Conservation (phyloP, 2,113 vertebrate genomes). For the Platysteira castanea region DNA sequence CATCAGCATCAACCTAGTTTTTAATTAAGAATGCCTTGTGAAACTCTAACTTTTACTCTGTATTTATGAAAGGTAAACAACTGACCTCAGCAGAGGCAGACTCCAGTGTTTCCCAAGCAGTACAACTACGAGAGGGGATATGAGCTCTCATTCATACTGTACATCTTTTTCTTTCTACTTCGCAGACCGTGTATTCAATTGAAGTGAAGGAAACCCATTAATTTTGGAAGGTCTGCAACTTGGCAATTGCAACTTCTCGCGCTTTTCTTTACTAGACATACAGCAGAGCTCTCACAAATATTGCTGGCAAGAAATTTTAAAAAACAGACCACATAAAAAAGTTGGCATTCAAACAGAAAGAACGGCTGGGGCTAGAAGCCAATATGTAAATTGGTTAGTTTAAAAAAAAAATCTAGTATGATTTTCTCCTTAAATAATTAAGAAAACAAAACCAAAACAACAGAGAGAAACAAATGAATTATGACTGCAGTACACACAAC, state of each 20-base stretch:
- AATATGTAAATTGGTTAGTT: constrained; percentile 68
- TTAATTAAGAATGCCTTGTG: constrained; percentile 30
- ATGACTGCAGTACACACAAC: constrained; percentile 80
- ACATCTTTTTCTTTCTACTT: constrained; percentile 18
- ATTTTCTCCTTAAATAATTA: constrained; percentile 74
- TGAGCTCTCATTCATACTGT: background rate
- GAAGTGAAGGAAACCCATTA: constrained; percentile 53
- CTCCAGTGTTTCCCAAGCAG: background rate
- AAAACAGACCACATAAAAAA: constrained; percentile 64
- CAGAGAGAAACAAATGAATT: constrained; percentile 77
- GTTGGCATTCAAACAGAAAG: constrained; percentile 70
- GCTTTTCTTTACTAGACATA: constrained; percentile 50
- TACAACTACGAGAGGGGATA: background rate
- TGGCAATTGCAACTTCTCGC: constrained; percentile 57
- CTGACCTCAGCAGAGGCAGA: constrained; percentile 14
- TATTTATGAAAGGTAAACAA: constrained; percentile 38
- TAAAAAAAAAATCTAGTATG: constrained; percentile 34
- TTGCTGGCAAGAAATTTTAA: constrained; percentile 69
- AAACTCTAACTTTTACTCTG: constrained; percentile 33
- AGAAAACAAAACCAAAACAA: constrained; percentile 73
- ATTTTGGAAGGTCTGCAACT: constrained; percentile 59
- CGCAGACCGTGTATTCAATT: background rate
- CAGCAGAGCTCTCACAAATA: constrained; percentile 60
- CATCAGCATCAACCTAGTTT: constrained; percentile 24
- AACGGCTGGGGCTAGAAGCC: constrained; percentile 59